Evolutionary conservation across 2,888 invertebrate genomes (phyloP).

Genomic region (Cinara cedri): DNA sequence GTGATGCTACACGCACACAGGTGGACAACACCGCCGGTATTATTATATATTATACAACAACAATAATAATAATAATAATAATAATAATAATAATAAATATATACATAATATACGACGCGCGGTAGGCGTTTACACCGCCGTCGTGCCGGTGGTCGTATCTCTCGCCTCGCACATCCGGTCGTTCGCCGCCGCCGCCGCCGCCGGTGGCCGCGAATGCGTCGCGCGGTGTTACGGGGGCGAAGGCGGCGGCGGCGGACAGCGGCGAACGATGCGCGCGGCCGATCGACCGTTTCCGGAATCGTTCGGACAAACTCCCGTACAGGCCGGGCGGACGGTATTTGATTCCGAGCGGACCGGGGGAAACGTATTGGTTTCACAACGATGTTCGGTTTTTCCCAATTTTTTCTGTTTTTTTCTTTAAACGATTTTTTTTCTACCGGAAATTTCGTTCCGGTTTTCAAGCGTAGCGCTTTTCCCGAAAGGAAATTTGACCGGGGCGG

Average conservation of each 20-base stretch:
- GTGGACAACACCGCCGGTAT: neutral
- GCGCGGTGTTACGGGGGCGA: slow-evolving; percentile 17
- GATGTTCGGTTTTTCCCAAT: no score
- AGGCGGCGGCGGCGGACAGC: neutral
- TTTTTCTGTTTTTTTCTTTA: no score
- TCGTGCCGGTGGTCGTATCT: slow-evolving; percentile 33
- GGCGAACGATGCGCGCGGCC: slow-evolving; percentile 25
- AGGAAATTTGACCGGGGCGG: no score
- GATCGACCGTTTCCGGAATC: slow-evolving; percentile 37
- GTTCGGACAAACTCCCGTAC: neutral
- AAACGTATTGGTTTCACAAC: no score
- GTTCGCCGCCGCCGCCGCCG: slow-evolving; percentile 9
- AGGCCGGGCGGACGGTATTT: no score
- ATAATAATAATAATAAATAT: neutral
- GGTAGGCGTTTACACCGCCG: slow-evolving; percentile 44
- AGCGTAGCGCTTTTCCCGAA: no score
- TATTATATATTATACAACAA: neutral
- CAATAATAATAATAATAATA: neutral
- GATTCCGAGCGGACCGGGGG: no score
- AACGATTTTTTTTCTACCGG: no score
- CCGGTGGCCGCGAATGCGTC: slow-evolving; percentile 1
- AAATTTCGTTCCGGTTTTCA: no score
- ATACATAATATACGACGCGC: slow-evolving; percentile 9
- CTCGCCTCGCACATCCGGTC: slow-evolving; percentile 53
- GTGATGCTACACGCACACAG: neutral